Evolutionary conservation across 2,888 invertebrate genomes (phyloP).

Genomic region (Cepaea hortensis): DNA sequence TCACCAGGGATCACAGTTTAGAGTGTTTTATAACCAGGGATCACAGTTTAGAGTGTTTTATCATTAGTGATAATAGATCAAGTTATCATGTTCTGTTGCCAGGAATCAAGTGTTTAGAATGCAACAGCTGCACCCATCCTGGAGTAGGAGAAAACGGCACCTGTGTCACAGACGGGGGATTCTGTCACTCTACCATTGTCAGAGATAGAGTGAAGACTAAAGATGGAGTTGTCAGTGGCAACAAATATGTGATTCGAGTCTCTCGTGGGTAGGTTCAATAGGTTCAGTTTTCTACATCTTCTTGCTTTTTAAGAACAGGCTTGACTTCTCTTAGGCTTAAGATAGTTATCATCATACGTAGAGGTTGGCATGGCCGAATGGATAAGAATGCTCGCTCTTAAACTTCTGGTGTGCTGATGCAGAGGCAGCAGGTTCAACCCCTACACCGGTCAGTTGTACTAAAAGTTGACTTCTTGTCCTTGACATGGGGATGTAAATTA

Average conservation of each 20-base stretch:
- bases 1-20: no score
- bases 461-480: no score
- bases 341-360: no score
- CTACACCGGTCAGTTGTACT: no score
- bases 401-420: no score
- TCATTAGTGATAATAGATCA: no score
- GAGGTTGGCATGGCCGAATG: no score
- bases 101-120: slow-evolving; percentile 49
- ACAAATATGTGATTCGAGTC: slow-evolving; percentile 37
- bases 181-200: slow-evolving; percentile 31
- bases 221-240: slow-evolving; percentile 30
- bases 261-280: slow-evolving; percentile 42
- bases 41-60: no score
- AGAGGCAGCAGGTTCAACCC: no score
- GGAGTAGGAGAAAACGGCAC: slow-evolving; percentile 23
- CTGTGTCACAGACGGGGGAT: slow-evolving; percentile 22
- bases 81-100: not conserved
- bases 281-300: not conserved
- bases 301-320: not conserved
- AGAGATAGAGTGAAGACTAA: slow-evolving; percentile 39
- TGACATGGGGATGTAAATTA: no score
- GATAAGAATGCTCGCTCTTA: no score
- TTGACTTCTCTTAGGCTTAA: not conserved
- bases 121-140: slow-evolving; percentile 34
- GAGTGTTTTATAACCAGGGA: no score